Evolutionary conservation across 2,113 vertebrate genomes (phyloP).

Genomic region (Peromyscus leucopus): DNA sequence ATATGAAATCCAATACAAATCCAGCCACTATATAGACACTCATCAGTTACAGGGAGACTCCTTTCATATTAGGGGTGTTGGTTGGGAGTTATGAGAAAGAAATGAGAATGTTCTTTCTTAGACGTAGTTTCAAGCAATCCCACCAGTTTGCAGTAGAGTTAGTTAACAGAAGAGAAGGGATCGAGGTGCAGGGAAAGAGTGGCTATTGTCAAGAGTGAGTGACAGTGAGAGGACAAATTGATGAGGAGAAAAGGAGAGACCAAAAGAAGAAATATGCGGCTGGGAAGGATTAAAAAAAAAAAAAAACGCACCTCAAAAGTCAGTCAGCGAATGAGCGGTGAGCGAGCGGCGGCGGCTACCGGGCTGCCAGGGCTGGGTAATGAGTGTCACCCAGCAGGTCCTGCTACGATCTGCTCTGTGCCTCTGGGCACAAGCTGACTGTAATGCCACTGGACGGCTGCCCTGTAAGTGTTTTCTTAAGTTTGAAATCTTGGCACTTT

Average conservation of each 20-base stretch:
- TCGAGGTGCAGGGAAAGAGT: neutral
- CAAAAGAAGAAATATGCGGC: neutral
- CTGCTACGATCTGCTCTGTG: neutral
- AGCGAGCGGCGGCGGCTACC: rapidly evolving
- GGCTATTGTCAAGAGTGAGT: neutral
- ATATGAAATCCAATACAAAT: conserved; percentile 64
- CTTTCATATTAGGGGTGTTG: conserved; percentile 16
- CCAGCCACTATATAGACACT: conserved; percentile 42
- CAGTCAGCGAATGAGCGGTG: neutral
- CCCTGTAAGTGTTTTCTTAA: conserved; percentile 69
- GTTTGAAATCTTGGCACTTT: conserved; percentile 72
- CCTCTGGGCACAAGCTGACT: neutral
- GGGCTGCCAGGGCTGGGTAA: neutral
- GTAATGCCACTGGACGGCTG: conserved; percentile 52
- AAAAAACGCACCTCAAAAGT: neutral
- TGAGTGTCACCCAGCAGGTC: conserved; percentile 31
- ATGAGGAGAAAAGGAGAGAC: neutral
- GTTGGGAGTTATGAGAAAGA: too few species aligned
- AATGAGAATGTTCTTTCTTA: neutral
- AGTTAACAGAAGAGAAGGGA: neutral
- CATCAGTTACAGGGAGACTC: neutral
- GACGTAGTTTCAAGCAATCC: conserved; percentile 19
- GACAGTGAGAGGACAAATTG: neutral
- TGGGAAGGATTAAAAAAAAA: neutral
- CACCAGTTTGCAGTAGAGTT: neutral